Evolutionary conservation across 2,888 invertebrate species (phyloP), one percentile per base, ranked within the genome.

Genomic region (Eucera pruinosa): DNA sequence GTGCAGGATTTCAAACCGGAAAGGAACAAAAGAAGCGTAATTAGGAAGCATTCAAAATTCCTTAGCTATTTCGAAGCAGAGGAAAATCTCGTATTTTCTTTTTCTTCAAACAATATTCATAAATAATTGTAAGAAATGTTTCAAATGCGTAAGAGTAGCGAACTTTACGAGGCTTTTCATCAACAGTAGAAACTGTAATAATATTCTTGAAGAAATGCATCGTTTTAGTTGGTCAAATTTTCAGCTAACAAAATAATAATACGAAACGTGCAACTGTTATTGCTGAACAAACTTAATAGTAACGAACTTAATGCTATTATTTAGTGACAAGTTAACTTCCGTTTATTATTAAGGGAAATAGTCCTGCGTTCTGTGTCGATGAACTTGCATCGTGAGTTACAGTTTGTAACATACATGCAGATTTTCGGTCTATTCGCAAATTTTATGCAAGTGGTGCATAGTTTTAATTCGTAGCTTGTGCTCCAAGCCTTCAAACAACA

Each of bases 1-100:
- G 65, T 79, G 79, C 80, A 76, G 61, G 70, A 64, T 45, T 25
- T 68, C 30, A 39, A 76, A 68, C 58, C n/a, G 60, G 15, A 61
- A 47, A 47, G 13, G 47, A 39, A 48, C 47, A 54, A 47, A 57
- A 43, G 48, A 74, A 75, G 60, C 60, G 33, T 52, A 74, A 69
- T 47, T 5, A 30, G 25, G 27, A 73, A 78, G 75, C 80, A 67
- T 75, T 50, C 48, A 58, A 48, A 36, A 48, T 13, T 50, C 33
- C 36, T 60, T 33, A 62, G 50, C 39, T 36, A 13, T 9, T 66
- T 11, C 61, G 62, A 70, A 66, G n/a, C 36, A 30, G 43, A 65
- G 71, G 65, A 60, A 65, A 41, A 6, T 54, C 13, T 15, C 1
- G n/a, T n/a, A 15, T 36, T 55, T 50, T 73, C 73, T 36, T 43